Percentiles rank a stretch among this genome's conserved stretches.
Conservation (phyloP, 2,797 vertebrate species). For the Clarias fuscus region DNA sequence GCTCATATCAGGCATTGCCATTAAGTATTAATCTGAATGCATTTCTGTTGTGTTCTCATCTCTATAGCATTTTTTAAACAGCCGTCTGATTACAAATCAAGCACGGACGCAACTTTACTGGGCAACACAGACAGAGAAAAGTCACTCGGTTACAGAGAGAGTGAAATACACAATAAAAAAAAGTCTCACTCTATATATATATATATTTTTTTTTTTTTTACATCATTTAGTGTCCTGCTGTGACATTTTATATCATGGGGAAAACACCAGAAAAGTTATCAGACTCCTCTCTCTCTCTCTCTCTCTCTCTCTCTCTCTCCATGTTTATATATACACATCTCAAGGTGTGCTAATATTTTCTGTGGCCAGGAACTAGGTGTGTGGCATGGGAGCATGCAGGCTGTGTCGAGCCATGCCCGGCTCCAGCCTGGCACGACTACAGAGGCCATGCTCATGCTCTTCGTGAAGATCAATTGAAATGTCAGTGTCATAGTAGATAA, state of each 20-base stretch:
- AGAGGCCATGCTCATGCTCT: conserved; percentile 40
- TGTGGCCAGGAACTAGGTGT: conserved; percentile 39
- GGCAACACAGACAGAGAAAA: background rate
- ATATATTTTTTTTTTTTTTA: no score
- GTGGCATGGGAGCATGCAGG: conserved; percentile 21
- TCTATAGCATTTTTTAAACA: background rate
- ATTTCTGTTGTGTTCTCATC: background rate
- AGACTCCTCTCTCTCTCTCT: background rate
- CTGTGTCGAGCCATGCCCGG: conserved; percentile 32
- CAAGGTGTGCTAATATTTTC: conserved; percentile 18
- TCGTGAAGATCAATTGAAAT: conserved; percentile 58
- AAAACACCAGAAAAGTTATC: no score
- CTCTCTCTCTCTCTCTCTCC: no score
- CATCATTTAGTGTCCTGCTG: background rate
- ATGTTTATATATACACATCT: background rate
- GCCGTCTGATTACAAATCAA: background rate
- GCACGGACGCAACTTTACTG: background rate
- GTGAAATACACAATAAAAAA: no score
- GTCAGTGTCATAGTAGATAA: conserved; percentile 52
- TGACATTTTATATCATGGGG: background rate
- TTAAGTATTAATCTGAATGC: background rate
- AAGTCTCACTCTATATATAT: background rate
- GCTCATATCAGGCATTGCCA: background rate
- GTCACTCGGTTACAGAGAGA: background rate
- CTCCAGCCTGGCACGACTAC: conserved; percentile 50